Base-by-base conservation (phyloP, 2,888 invertebrate genomes). In the Rhopalosiphum nymphaeae region DNA sequence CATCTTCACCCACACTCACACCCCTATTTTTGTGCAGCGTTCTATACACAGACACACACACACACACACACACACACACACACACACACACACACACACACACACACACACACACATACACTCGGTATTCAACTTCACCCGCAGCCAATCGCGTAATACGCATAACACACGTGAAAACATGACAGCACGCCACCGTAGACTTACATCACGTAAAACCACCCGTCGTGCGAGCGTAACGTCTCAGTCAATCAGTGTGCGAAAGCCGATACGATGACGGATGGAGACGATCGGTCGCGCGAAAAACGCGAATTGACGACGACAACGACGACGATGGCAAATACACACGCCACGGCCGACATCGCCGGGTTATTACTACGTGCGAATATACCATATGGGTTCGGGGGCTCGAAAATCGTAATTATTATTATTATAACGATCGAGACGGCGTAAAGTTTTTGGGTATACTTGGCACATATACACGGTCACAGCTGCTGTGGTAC, bases 81-180 rank as follows among this genome's bases (percentile, higher is more conserved):
- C 36, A 36, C 78, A 21, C 78, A 1, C 16, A 67, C 78, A 36
- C 78, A 36, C 78, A 78, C 78, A 57, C 56, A 5, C 25, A 25
- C 25, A 56, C 56, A 21, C 56, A 56, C 21, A 67, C 61, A 11
- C n/a, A 4, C 29, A 29, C 78, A 78, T 2, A 36, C 21, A 21
- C 67, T 1, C 36, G 7, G 36, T 36, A 36, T 78, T 67, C 67
- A n/a, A n/a, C n/a, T 21, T 16, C 67, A 7, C n/a, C 67, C n/a
- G n/a, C n/a, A 16, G 16, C 36, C 78, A 78, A 78, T 36, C 36
- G 26, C 11, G 42, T 90, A 67, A 46, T 46, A 46, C n/a, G 56
- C 53, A 46, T 42, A 53, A 84, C 91, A 84, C 46, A 89, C 86
- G 86, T n/a, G 85, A 46, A 57, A 57, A 91, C 91, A 91, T 85